Conservation (phyloP, 2,888 invertebrate genomes). For the Pyrochroa serraticornis region DNA sequence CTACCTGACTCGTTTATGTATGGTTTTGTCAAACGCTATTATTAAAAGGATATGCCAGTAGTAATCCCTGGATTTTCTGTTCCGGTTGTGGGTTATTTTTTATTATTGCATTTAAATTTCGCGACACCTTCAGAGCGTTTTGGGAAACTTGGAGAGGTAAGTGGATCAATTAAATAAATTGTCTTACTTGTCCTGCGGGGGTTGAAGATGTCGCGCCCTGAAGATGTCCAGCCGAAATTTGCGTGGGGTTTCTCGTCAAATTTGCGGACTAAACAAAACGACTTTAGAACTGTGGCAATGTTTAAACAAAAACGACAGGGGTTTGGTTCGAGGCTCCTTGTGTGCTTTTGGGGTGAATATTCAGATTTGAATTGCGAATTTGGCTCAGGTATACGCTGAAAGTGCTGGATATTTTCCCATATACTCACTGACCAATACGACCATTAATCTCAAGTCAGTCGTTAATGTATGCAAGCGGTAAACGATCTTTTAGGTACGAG, state of each 20-base stretch:
- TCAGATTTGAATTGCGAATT: constrained; percentile 20
- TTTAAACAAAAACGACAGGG: no score
- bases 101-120: no score
- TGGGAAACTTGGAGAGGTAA: no score
- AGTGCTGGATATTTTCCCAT: constrained; percentile 45
- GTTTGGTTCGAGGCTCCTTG: no score
- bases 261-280: constrained; percentile 12
- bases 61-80: constrained; percentile 19
- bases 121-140: no score
- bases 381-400: constrained; percentile 18
- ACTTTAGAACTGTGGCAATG: constrained; percentile 1
- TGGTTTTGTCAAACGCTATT: constrained; percentile 29
- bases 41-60: constrained; percentile 31
- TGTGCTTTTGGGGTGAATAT: constrained; percentile 14
- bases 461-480: constrained; percentile 59
- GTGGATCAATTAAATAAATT: no score
- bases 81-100: constrained; percentile 8
- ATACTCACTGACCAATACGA: constrained; percentile 48
- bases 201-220: constrained; percentile 10
- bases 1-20: constrained; percentile 32
- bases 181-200: constrained; percentile 13
- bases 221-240: constrained; percentile 19
- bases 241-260: constrained; percentile 7
- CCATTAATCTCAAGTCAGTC: constrained; percentile 58
- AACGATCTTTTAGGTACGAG: constrained; percentile 58